A percentile compares a stretch with the other conserved stretches of the same genome.
Conservation (phyloP, 2,113 vertebrate species). For the Sula dactylatra region DNA sequence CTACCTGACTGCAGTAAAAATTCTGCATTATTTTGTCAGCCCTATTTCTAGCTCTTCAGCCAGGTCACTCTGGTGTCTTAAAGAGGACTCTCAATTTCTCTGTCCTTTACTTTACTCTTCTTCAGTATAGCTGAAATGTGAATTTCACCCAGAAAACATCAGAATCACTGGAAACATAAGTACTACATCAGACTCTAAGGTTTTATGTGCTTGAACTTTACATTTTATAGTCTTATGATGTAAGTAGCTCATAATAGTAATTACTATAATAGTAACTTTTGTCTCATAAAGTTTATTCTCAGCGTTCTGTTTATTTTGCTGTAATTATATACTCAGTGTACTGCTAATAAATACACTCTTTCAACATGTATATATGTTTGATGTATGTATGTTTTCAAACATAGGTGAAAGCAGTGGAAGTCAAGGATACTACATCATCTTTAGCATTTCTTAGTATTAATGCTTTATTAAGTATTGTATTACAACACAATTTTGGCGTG, state of each 20-base stretch:
- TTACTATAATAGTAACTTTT: neutral
- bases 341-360: neutral
- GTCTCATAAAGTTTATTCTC: conserved; percentile 30
- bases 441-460: neutral
- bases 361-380: neutral
- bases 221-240: neutral
- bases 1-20: neutral
- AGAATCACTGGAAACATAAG: neutral
- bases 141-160: neutral
- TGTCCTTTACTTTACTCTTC: neutral
- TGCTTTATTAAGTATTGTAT: neutral
- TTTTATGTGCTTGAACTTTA: neutral
- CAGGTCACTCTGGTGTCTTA: neutral
- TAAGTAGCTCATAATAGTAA: neutral
- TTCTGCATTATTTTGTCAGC: neutral
- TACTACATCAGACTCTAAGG: neutral
- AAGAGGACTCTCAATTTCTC: neutral
- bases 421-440: neutral
- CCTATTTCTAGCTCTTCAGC: neutral
- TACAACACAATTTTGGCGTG: neutral
- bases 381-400: neutral
- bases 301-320: neutral
- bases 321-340: neutral
- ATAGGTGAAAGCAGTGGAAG: neutral
- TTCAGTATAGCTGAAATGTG: neutral